Evolutionary conservation across 2,888 invertebrate species (phyloP), one percentile per base, ranked within the genome.

Genomic region (Actias luna): DNA sequence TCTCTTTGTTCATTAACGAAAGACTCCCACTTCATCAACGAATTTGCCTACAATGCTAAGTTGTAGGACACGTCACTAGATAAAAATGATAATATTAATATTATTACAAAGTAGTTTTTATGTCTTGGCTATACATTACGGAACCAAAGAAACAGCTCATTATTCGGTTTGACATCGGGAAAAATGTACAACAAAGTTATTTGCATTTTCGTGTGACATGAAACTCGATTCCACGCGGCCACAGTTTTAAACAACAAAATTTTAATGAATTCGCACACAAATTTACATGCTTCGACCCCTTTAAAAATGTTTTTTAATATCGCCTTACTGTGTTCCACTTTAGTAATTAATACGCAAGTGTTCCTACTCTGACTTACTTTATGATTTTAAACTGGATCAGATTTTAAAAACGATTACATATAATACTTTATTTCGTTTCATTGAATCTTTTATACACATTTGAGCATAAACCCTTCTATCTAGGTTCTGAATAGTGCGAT

Each of bases 201-300:
- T 89, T 83, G 88, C 90, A 90, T 90, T 88, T 89, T 85, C 90
- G 90, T 91, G 90, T 83, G 61, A 77, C 90, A 91, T 90, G 90
- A 87, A 89, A 85, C 80, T 75, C 79, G 63, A 60, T 63, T 59
- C 59, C 59, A 52, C 59, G n/a, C 59, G 59, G 36, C 61, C 35
- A 68, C 70, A 72, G 78, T 75, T 78, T 77, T 80, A 82, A 82
- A 83, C 79, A 78, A 84, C 79, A 79, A 84, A 80, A 82, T 85
- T 86, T 85, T 86, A 87, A 89, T 88, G 84, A 83, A 84, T 82
- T 81, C 82, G 78, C 83, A 85, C 84, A 78, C 82, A 72, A 85
- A 83, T 83, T 82, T 83, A 82, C 61, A 59, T 62, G 61, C 33
- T 46, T 22, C 18, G 59, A 59, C 42, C 64, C 62, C 12, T 10